Base-by-base conservation (phyloP, 2,888 invertebrate species). In the Biston betularia region DNA sequence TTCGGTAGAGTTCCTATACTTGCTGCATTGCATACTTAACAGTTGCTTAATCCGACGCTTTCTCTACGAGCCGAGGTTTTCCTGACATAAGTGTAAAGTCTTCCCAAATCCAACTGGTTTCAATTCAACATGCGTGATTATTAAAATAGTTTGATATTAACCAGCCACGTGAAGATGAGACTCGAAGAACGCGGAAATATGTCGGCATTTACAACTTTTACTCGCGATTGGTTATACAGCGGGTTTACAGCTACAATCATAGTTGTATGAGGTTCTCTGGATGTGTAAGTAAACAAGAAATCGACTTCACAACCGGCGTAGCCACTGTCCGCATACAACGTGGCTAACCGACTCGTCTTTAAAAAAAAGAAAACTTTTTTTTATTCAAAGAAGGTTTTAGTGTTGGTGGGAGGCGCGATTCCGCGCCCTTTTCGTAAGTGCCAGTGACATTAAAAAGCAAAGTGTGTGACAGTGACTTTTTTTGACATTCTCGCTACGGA, bases 301-400 rank as follows among this genome's bases (percentile, higher is more conserved):
- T 79, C 81, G 81, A 74, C 76, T 77, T 53, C 48, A 45, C 56
- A 90, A 87, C 87, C 91, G 91, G 90, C 85, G 81, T 80, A 86
- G 90, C 92, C 92, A 89, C 90, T 76, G 88, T 75, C 84, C 87
- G 85, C 69, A 71, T 63, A 83, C 87, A 82, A 91, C 92, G 93
- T 92, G 92, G 92, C 90, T 76, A 73, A 77, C 82, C 80, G 80
- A 79, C n/a, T 62, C 44, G 61, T 48, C 35, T 53, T 38, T 52
- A 74, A 54, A 68, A 66, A 42, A 58, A 56, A 53, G 53, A 40
- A 64, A 56, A 63, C 11, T 45, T 49, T 63, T 65, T 71, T 71
- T 2, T 24, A 24, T 53, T 45, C 46, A 45, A 61, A 63, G 63
- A 67, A 70, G 58, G 62, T 70, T 70, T 65, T 68, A 50, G 65